A percentile compares a stretch with the other conserved stretches of the same genome.
Conservation (phyloP, 2,888 invertebrate species). For the Gnatocerus cornutus region DNA sequence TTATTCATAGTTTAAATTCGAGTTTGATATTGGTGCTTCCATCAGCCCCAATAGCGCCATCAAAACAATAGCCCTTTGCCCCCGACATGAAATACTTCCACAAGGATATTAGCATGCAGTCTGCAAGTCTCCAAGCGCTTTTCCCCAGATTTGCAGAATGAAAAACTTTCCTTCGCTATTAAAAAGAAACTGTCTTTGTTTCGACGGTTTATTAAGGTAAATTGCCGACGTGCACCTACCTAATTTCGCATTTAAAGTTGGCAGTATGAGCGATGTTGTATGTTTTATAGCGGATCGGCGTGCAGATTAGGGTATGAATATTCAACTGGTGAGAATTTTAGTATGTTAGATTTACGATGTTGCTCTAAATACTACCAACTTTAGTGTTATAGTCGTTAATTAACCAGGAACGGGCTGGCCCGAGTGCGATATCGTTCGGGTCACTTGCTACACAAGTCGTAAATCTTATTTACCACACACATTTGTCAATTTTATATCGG, state of each 20-base stretch:
- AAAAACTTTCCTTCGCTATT: conserved; percentile 24
- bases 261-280: conserved; percentile 36
- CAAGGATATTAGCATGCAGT: conserved; percentile 26
- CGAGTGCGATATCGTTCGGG: conserved; percentile 53
- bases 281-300: conserved; percentile 33
- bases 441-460: conserved; percentile 54
- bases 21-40: conserved; percentile 1
- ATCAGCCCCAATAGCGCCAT: background rate
- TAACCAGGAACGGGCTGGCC: conserved; percentile 52
- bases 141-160: conserved; percentile 13
- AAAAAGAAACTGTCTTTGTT: conserved; percentile 36
- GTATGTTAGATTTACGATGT: conserved; percentile 53
- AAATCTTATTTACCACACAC: conserved; percentile 54
- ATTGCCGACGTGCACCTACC: conserved; percentile 25
- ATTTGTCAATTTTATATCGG: conserved; percentile 50
- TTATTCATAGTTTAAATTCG: conserved; percentile 1
- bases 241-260: conserved; percentile 34
- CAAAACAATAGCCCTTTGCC: conserved; percentile 15
- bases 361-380: conserved; percentile 54
- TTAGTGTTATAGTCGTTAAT: conserved; percentile 57
- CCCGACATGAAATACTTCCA: background rate
- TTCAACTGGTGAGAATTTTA: conserved; percentile 53
- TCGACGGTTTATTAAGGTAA: conserved; percentile 26
- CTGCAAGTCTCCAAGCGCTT: background rate
- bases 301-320: conserved; percentile 51